phyloP scores from a whole-genome alignment of 2,797 vertebrate species.

The Delichon dasypus region DNA sequence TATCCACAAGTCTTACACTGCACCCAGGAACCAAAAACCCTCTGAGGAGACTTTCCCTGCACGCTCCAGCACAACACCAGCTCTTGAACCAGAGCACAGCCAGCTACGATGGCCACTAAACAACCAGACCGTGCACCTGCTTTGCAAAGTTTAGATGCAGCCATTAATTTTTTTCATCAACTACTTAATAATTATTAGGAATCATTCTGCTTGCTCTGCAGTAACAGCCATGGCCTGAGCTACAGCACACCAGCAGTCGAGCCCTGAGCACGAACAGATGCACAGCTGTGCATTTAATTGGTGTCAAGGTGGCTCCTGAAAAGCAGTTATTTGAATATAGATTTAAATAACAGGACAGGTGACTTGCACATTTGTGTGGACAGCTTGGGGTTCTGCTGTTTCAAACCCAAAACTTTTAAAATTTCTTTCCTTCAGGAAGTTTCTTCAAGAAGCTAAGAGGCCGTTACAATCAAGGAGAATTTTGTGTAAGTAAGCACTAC shows the following conservation, averaged over 20 bases:
- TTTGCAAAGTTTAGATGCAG: background rate
- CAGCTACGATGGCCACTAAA: background rate
- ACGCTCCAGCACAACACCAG: background rate
- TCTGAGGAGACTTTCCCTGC: background rate
- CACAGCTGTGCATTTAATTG: conserved; percentile 51
- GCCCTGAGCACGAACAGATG: background rate
- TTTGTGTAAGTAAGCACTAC: conserved; percentile 25
- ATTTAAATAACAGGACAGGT: conserved; percentile 28
- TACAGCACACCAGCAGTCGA: background rate
- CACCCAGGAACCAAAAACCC: background rate
- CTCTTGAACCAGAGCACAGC: background rate
- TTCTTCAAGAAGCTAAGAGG: background rate
- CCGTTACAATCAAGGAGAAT: background rate
- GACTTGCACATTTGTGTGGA: conserved; percentile 19
- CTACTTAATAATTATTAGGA: conserved; percentile 45
- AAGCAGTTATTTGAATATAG: conserved; percentile 26
- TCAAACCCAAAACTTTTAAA: background rate
- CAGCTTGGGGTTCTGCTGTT: conserved; percentile 22
- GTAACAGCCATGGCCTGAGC: background rate
- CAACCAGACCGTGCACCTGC: background rate
- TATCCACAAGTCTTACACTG: background rate
- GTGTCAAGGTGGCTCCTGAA: conserved; percentile 37
- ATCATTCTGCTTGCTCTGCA: background rate
- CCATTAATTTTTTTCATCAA: background rate
- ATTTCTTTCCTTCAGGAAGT: background rate